Conservation (phyloP, 2,888 invertebrate species). For the Epirrhoe tristata region DNA sequence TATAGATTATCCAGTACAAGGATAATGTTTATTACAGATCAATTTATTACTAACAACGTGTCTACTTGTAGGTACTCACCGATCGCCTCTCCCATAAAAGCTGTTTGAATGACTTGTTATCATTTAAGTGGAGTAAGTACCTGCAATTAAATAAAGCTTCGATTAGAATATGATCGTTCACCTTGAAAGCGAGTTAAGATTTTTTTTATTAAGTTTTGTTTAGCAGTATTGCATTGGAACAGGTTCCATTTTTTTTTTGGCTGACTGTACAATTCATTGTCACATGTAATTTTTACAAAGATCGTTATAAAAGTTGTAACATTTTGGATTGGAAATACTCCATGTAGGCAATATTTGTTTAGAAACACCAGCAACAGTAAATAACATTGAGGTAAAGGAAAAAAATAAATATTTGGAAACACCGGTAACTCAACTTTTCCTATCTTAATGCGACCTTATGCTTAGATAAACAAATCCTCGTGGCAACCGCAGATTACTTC, state of each 20-base stretch:
- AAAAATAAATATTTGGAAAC: conserved; percentile 13
- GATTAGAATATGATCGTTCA: conserved; percentile 41
- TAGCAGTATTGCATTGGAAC: neutral
- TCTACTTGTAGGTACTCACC: conserved; percentile 6
- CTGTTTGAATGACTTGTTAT: conserved; percentile 7
- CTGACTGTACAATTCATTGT: neutral
- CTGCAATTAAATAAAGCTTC: conserved; percentile 35
- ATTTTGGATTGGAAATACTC: neutral
- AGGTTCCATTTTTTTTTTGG: neutral
- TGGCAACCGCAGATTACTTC: conserved; percentile 29
- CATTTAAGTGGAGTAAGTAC: conserved; percentile 26
- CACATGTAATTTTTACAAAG: no score
- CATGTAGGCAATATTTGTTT: neutral
- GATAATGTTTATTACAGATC: conserved; percentile 13
- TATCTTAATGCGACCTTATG: conserved; percentile 22
- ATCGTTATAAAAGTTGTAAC: neutral
- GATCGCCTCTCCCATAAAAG: conserved; percentile 9
- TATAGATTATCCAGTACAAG: conserved; percentile 4
- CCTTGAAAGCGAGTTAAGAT: conserved; percentile 41
- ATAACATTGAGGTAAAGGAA: neutral
- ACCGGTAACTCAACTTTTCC: conserved; percentile 14
- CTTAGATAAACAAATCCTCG: conserved; percentile 31
- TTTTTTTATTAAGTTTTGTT: neutral
- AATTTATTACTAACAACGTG: neutral
- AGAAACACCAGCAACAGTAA: neutral